phyloP scores from a whole-genome alignment of 30 jellyfish, hydroid and myxozoan species.

The Hydra vulgaris region DNA sequence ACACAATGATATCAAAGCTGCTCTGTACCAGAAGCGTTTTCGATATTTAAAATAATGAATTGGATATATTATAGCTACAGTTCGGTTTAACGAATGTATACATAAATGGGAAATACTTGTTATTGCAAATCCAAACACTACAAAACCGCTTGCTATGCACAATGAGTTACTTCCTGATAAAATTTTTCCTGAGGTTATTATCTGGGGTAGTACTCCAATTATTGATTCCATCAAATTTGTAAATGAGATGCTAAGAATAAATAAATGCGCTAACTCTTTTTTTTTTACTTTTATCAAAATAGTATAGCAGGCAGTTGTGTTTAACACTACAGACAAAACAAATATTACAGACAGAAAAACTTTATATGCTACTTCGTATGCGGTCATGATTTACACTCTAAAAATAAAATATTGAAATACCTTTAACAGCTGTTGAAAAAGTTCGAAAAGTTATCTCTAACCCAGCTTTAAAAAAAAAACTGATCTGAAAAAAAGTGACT shows the following conservation, averaged over 20 bases:
- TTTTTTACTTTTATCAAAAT: neutral
- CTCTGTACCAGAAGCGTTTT: neutral
- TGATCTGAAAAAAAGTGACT: no score
- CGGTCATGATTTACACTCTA: no score
- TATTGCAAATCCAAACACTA: slow-evolving; percentile 1
- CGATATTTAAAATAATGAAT: neutral
- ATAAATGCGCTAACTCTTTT: neutral
- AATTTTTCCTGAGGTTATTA: neutral
- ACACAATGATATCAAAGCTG: neutral
- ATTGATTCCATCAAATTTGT: neutral
- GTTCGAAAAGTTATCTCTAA: no score
- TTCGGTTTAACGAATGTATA: neutral
- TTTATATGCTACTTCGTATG: no score
- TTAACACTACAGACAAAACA: neutral
- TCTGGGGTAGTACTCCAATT: slow-evolving; percentile 1
- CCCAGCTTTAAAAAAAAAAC: no score
- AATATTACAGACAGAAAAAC: no score
- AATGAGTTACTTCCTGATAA: neutral
- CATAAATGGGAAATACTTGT: neutral
- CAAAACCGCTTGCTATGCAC: neutral
- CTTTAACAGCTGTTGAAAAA: no score
- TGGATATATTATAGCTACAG: slow-evolving; percentile 4
- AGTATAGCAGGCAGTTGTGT: neutral
- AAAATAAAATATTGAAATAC: no score
- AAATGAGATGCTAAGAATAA: neutral